These are phyloP conservation scores for Rhynchotus rufescens DNA, from an alignment of 2,797 vertebrate species.

Conservation along the genomic window DNA sequence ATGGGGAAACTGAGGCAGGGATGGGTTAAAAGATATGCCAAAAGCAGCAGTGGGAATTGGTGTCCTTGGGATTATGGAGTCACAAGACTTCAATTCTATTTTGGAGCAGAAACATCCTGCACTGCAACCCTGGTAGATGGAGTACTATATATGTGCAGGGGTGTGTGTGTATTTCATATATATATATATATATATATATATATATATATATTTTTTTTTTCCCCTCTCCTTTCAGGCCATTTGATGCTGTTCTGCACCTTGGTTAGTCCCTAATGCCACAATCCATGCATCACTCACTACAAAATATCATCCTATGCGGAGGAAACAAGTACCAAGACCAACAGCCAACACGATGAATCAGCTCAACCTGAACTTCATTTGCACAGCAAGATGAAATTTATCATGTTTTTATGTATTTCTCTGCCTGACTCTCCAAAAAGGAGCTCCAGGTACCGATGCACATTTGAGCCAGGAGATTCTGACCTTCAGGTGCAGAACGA, in stretches of 20 bases:
- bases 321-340: neutral
- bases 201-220: neutral
- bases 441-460: neutral
- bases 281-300: neutral
- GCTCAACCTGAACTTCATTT: constrained; percentile 19
- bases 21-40: neutral
- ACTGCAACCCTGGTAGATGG: neutral
- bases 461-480: neutral
- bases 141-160: neutral
- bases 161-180: too few species aligned
- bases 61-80: neutral
- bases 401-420: constrained; percentile 47
- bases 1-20: constrained; percentile 22
- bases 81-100: neutral
- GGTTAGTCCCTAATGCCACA: neutral
- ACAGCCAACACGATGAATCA: neutral
- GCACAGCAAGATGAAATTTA: constrained; percentile 33
- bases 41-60: neutral
- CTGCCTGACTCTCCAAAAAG: constrained; percentile 5
- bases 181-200: too few species aligned
- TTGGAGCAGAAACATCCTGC: neutral
- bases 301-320: neutral
- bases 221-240: neutral
- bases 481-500: constrained; percentile 24
- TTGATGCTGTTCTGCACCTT: neutral